Evolutionary conservation across 2,797 vertebrate species (phyloP).

Genomic region (Rhinella marina): DNA sequence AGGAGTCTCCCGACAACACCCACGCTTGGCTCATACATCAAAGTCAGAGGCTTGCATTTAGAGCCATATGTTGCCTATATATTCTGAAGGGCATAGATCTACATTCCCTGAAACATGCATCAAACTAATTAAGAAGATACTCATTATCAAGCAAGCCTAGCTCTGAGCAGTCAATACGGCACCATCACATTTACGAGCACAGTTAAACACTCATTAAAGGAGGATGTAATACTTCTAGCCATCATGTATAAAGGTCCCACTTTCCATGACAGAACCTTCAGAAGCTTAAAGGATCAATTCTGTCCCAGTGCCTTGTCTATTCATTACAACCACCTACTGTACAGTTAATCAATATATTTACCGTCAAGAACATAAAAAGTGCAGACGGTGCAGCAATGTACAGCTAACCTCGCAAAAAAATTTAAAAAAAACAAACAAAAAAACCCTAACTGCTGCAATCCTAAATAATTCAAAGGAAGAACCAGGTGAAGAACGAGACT

Average conservation of each 20-base stretch:
- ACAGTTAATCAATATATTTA: background rate
- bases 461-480: background rate
- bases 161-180: background rate
- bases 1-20: background rate
- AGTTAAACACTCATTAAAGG: background rate
- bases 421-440: too few relatives aligned
- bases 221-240: background rate
- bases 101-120: background rate
- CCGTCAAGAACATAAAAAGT: background rate
- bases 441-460: background rate
- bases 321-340: background rate
- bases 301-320: background rate
- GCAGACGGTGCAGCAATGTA: background rate
- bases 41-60: background rate
- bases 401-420: background rate
- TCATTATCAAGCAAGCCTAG: background rate
- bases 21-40: background rate
- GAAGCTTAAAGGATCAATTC: background rate
- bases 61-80: background rate
- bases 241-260: background rate
- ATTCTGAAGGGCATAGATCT: background rate
- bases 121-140: background rate
- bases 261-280: background rate
- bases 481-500: background rate
- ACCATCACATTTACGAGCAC: background rate